phyloP scores from a whole-genome alignment of 2,113 vertebrate species.

The Gulo gulo region DNA sequence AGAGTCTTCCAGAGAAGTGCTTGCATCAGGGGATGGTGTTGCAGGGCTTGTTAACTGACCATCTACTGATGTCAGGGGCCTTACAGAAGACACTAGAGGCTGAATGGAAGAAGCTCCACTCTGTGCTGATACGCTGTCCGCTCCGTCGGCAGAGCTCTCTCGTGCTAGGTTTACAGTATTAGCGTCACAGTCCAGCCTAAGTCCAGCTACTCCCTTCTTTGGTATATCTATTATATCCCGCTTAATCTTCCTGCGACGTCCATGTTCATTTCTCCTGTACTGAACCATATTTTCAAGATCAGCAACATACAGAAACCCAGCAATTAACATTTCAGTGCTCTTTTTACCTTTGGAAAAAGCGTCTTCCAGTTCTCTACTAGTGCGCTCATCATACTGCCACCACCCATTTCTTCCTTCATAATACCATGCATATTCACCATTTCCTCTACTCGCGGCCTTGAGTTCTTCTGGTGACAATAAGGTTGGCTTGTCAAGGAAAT shows the following conservation, averaged over 20 bases:
- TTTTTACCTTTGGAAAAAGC: conserved; percentile 94
- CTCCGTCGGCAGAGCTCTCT: conserved; percentile 92
- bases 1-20: conserved; percentile 88
- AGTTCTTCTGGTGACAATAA: conserved; percentile 95
- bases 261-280: conserved; percentile 95
- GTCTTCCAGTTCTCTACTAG: conserved; percentile 95
- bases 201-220: conserved; percentile 97
- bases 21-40: conserved; percentile 81
- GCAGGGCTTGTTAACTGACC: conserved; percentile 85
- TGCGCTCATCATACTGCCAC: conserved; percentile 99
- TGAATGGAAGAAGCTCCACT: conserved; percentile 82
- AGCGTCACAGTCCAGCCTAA: conserved; percentile 93
- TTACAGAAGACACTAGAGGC: conserved; percentile 75
- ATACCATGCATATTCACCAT: conserved; percentile 95
- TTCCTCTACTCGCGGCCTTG: conserved; percentile 89
- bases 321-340: conserved; percentile 97
- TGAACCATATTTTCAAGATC: conserved; percentile 99
- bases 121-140: conserved; percentile 83
- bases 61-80: conserved; percentile 88
- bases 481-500: conserved; percentile 96
- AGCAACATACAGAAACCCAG: conserved; percentile 95
- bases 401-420: conserved; percentile 98
- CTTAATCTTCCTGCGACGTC: conserved; percentile 96
- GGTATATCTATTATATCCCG: conserved; percentile 95
- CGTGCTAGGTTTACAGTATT: conserved; percentile 82